Evolutionary conservation across 2,888 invertebrate species (phyloP), one percentile per base, ranked within the genome.

Genomic region (Thyatira batis): DNA sequence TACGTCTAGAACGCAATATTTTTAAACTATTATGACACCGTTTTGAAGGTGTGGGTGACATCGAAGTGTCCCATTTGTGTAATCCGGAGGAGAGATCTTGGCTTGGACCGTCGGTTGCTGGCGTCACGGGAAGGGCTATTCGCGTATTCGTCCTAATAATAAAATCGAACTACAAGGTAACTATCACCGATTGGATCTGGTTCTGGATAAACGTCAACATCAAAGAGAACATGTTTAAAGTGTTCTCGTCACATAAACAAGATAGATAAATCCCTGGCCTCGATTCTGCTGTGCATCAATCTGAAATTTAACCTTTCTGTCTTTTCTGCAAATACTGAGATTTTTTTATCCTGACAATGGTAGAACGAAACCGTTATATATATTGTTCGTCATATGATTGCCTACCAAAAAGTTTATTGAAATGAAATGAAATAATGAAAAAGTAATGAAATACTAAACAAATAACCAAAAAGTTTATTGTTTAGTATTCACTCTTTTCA

Each of bases 91-190:
- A 73, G 70, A 67, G 66, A 60, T 69, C 76, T 84, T 84, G 81
- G 81, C 81, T 73, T 64, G 76, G 61, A 57, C 56, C 66, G 58
- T 59, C 58, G 52, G 61, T 55, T 39, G 71, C 75, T 82, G 83
- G 85, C 84, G 85, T 84, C 82, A 83, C 66, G 57, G 67, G 71
- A 73, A 87, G 87, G 87, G 85, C 84, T 87, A 85, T 86, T 85
- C 82, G 76, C 73, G 83, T 80, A 74, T 76, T 70, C 68, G 66
- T 61, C 57, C 84, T 88, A 87, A 81, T 80, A 84, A 84, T 86
- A 85, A 76, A 67, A 80, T 74, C 71, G 73, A 82, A 77, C 73
- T 72, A 67, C 49, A 54, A 56, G 39, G 56, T 62, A 58, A 49
- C 30, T 55, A 45, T n/a, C 59, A 61, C 58, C 63, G 58, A 58